phyloP scores from a whole-genome alignment of 2,113 vertebrate genomes.

The Alligator sinensis region DNA sequence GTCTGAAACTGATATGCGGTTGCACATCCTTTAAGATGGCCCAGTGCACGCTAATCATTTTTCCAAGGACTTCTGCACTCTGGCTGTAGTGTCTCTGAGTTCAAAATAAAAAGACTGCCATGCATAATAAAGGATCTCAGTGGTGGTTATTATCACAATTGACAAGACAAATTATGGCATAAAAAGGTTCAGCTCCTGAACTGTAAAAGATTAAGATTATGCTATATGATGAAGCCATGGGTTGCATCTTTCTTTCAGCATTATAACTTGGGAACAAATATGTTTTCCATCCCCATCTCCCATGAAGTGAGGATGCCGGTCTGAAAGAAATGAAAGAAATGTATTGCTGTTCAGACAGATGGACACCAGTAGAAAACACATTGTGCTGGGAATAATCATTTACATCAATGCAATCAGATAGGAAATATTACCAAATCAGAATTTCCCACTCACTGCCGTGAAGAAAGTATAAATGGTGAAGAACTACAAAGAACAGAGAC shows the following conservation, averaged over 20 bases:
- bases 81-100: not conserved
- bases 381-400: not conserved
- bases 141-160: not conserved
- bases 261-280: not conserved
- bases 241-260: not conserved
- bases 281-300: not conserved
- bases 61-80: not conserved
- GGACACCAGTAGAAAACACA: not conserved
- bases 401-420: not conserved
- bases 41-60: not conserved
- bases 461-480: not conserved
- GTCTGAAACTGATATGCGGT: fast-evolving
- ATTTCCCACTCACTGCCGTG: not conserved
- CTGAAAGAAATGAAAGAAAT: not conserved
- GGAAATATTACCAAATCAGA: not conserved
- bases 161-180: not conserved
- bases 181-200: not conserved
- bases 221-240: fast-evolving
- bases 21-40: not conserved
- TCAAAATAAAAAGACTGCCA: not conserved
- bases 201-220: not conserved
- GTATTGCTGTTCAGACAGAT: not conserved
- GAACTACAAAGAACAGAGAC: not conserved
- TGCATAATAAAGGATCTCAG: not conserved
- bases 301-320: not conserved